A percentile compares a stretch with the other conserved stretches of the same genome.
Evolutionary conservation across 2,113 vertebrate species (phyloP).

Genomic region (Dissostichus mawsoni): DNA sequence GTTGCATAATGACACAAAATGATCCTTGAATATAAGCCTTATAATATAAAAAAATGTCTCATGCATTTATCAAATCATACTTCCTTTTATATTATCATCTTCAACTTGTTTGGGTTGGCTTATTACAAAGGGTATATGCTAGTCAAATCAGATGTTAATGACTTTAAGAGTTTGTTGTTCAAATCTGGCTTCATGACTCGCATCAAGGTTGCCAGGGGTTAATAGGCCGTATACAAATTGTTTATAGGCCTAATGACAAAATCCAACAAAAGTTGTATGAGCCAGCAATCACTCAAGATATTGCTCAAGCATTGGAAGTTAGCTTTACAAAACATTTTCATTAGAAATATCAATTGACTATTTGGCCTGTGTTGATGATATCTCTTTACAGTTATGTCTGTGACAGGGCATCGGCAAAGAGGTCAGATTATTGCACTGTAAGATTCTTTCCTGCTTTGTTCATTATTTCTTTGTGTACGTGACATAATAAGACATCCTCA

Average conservation of each 20-base stretch:
- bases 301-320: not conserved
- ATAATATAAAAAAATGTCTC: too few species aligned
- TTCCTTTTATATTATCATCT: too few species aligned
- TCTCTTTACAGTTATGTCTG: not conserved
- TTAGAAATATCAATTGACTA: not conserved
- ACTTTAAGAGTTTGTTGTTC: too few species aligned
- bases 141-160: too few species aligned
- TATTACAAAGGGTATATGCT: too few species aligned
- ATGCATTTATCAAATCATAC: too few species aligned
- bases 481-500: not conserved
- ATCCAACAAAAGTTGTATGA: not conserved
- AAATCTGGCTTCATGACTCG: not conserved
- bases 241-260: too few species aligned
- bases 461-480: not conserved
- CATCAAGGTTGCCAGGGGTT: not conserved
- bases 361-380: not conserved
- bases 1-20: too few species aligned
- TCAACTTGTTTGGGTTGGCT: too few species aligned
- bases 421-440: conserved; percentile 28
- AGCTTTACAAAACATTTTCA: not conserved
- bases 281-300: not conserved
- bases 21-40: too few species aligned
- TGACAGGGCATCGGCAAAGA: conserved; percentile 4
- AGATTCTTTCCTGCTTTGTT: conserved; percentile 5
- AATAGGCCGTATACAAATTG: too few species aligned